Percentiles rank a stretch among this genome's conserved stretches.
Evolutionary conservation across 2,888 invertebrate species (phyloP).

Genomic region (Sclerodermus sp.): DNA sequence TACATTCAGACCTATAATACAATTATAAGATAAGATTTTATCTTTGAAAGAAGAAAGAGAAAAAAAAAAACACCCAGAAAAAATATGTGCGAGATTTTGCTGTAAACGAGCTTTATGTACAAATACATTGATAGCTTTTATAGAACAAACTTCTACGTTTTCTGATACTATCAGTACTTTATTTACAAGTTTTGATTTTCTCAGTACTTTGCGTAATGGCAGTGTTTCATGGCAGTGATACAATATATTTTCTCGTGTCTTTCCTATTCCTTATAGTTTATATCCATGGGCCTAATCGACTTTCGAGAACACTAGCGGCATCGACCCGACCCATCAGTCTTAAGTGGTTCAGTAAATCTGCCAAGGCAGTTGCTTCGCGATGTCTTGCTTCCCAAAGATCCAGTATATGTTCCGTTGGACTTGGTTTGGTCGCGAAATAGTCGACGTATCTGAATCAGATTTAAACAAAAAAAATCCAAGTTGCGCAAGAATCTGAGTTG

Average conservation of each 20-base stretch:
- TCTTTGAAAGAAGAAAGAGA: background rate
- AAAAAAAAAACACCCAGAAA: too few relatives aligned
- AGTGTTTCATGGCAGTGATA: slow-evolving; percentile 7
- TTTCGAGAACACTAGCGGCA: slow-evolving; percentile 76
- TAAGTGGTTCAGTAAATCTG: slow-evolving; percentile 79
- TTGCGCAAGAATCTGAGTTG: background rate
- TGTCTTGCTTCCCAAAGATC: slow-evolving; percentile 92
- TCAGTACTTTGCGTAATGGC: slow-evolving; percentile 17
- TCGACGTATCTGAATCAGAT: slow-evolving; percentile 74
- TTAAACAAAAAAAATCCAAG: background rate
- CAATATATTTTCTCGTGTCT: too few relatives aligned
- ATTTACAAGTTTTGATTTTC: slow-evolving; percentile 28
- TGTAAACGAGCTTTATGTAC: slow-evolving; percentile 44
- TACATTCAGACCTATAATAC: too few relatives aligned
- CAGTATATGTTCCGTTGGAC: slow-evolving; percentile 90
- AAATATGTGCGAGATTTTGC: too few relatives aligned
- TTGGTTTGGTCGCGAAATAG: slow-evolving; percentile 91
- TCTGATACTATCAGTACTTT: slow-evolving; percentile 16
- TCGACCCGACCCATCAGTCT: slow-evolving; percentile 82
- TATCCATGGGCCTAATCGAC: slow-evolving; percentile 43
- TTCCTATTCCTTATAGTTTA: slow-evolving; percentile 13
- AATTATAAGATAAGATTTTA: too few relatives aligned
- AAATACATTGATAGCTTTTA: slow-evolving; percentile 29
- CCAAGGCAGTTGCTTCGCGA: slow-evolving; percentile 75
- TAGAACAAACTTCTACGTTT: slow-evolving; percentile 30